Percentiles rank a stretch among this genome's conserved stretches.
Evolutionary conservation across 2,113 vertebrate species (phyloP).

Genomic region (Tonatia bakeri): DNA sequence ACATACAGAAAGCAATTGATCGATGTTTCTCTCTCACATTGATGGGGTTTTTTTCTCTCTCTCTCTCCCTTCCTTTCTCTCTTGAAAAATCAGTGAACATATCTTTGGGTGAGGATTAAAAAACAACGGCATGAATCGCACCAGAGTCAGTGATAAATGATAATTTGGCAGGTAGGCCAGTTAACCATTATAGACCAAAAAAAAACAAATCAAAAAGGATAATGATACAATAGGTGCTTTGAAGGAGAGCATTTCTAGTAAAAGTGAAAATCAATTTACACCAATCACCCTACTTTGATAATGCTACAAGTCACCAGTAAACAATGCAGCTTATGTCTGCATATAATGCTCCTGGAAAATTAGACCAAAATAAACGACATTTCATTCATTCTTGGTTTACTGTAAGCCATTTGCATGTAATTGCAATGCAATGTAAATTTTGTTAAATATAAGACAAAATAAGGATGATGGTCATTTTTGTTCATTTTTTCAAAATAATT

Average conservation of each 20-base stretch:
- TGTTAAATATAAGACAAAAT: not conserved
- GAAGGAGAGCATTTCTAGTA: not conserved
- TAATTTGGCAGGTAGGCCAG: not conserved
- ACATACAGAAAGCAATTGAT: no score
- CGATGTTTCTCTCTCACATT: no score
- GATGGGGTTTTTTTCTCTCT: no score
- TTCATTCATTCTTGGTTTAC: not conserved
- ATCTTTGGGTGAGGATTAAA: no score
- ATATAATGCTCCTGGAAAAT: not conserved
- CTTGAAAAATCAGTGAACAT: no score
- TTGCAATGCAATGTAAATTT: not conserved
- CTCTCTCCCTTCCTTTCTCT: no score
- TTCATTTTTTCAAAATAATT: constrained; percentile 31
- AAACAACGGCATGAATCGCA: not conserved
- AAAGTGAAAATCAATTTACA: not conserved
- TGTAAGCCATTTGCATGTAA: not conserved
- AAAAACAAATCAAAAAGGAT: not conserved
- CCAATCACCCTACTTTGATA: not conserved
- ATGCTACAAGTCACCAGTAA: not conserved
- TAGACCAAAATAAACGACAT: not conserved
- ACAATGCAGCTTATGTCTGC: not conserved
- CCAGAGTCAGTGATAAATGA: not conserved
- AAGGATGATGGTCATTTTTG: not conserved
- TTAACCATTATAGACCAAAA: not conserved
- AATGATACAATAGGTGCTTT: not conserved